A percentile compares a stretch with the other conserved stretches of the same genome.
phyloP scores from a whole-genome alignment of 2,113 vertebrate genomes.

The Planiliza haematocheilus region DNA sequence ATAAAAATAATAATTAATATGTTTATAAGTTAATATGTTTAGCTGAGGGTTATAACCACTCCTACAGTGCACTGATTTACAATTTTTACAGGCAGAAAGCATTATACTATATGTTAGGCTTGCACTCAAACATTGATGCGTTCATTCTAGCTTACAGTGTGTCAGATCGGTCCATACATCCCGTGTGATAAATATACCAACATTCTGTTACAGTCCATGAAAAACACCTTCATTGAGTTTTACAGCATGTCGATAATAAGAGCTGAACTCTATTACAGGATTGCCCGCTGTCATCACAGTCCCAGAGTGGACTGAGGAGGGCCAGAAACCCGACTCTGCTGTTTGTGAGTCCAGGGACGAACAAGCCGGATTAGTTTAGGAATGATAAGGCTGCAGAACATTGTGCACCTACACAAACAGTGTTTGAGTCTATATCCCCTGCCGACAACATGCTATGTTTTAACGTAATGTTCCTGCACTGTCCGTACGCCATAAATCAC shows the following conservation, averaged over 20 bases:
- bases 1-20: too few relatives aligned
- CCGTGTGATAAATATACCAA: slow-evolving; percentile 22
- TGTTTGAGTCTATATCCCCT: slow-evolving; percentile 57
- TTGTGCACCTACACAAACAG: slow-evolving; percentile 71
- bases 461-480: slow-evolving; percentile 67
- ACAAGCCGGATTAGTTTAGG: slow-evolving; percentile 77
- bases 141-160: neutral
- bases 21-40: too few relatives aligned
- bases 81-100: neutral
- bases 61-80: neutral
- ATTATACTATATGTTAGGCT: neutral
- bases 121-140: neutral
- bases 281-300: slow-evolving; percentile 69
- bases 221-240: slow-evolving; percentile 48
- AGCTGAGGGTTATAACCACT: too few relatives aligned
- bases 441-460: slow-evolving; percentile 76
- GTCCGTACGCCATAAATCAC: slow-evolving; percentile 67
- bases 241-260: slow-evolving; percentile 55
- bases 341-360: slow-evolving; percentile 71
- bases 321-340: slow-evolving; percentile 74
- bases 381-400: slow-evolving; percentile 76
- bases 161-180: slow-evolving; percentile 17
- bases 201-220: slow-evolving; percentile 37
- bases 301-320: slow-evolving; percentile 46
- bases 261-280: slow-evolving; percentile 57